These are phyloP conservation scores for Terrapene triunguis DNA, from an alignment of 2,113 vertebrate species.

Conservation along the genomic window DNA sequence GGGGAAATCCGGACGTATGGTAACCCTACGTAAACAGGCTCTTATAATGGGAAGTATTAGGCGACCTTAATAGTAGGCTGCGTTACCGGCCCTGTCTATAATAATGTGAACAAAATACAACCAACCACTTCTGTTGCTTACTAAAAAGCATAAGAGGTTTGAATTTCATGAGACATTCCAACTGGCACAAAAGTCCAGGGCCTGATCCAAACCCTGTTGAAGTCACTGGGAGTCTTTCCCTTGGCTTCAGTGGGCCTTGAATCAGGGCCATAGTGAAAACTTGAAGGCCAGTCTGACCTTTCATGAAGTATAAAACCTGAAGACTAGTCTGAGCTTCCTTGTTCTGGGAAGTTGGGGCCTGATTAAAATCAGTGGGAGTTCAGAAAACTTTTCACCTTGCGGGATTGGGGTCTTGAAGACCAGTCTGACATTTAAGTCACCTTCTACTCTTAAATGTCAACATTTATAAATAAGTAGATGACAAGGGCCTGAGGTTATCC, in stretches of 20 bases:
- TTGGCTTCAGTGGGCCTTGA: conserved; percentile 13
- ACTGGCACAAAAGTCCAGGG: conserved; percentile 18
- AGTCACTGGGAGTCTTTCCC: conserved; percentile 9
- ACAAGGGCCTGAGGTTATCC: conserved; percentile 34
- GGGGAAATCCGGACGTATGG: no score
- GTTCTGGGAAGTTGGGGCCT: conserved; percentile 24
- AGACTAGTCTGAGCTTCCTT: conserved; percentile 37
- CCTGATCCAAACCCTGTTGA: conserved; percentile 42
- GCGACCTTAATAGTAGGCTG: neutral
- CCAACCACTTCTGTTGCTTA: neutral
- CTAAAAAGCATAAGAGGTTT: neutral
- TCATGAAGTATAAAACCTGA: conserved; percentile 19
- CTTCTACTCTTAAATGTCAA: conserved; percentile 43
- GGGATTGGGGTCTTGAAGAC: conserved; percentile 33
- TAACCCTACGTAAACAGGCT: neutral
- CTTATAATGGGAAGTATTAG: neutral
- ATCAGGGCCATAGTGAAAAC: neutral
- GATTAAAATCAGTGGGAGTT: conserved; percentile 52
- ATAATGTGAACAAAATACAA: conserved; percentile 48
- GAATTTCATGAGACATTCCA: conserved; percentile 18
- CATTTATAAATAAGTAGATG: conserved; percentile 40
- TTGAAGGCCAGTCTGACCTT: conserved; percentile 58
- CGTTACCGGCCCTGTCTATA: neutral
- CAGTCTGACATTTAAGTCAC: conserved; percentile 59
- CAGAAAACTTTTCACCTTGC: conserved; percentile 40